These are phyloP conservation scores for Corythaeola cristata DNA, from an alignment of 2,113 vertebrate genomes.

Conservation along the genomic window DNA sequence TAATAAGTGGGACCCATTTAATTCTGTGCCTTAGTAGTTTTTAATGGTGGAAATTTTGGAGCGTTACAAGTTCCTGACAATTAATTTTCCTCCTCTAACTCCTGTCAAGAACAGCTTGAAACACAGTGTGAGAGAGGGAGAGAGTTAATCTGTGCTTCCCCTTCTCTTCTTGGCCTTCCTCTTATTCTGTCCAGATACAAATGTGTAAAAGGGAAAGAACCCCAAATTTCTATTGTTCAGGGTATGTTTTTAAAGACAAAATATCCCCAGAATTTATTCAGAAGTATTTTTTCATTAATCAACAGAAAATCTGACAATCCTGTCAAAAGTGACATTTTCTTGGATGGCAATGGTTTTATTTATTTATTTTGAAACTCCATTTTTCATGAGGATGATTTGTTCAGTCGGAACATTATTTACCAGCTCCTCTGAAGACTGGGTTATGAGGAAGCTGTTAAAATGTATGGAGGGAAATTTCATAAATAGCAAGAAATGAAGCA, in stretches of 20 bases:
- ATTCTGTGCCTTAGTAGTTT: background rate
- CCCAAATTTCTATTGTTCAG: background rate
- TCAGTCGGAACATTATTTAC: background rate
- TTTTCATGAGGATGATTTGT: background rate
- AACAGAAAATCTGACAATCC: background rate
- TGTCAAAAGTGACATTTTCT: conserved; percentile 6
- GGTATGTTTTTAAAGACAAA: background rate
- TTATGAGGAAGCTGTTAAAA: conserved; percentile 20
- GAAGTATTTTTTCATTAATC: background rate
- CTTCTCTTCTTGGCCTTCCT: background rate
- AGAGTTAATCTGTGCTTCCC: background rate
- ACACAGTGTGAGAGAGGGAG: background rate
- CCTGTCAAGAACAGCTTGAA: background rate
- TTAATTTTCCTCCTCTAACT: background rate
- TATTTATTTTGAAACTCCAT: background rate
- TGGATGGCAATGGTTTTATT: background rate
- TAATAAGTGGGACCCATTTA: background rate
- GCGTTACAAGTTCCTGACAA: background rate
- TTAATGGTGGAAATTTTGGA: background rate
- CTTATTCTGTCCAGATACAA: accelerated
- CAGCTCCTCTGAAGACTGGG: background rate
- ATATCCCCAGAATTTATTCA: background rate
- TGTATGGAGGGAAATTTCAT: background rate
- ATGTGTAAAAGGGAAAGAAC: background rate
- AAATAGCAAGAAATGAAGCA: conserved; percentile 15